These are phyloP conservation scores for Cephus rjabovi DNA, from an alignment of 2,888 invertebrate genomes.

Conservation along the genomic window DNA sequence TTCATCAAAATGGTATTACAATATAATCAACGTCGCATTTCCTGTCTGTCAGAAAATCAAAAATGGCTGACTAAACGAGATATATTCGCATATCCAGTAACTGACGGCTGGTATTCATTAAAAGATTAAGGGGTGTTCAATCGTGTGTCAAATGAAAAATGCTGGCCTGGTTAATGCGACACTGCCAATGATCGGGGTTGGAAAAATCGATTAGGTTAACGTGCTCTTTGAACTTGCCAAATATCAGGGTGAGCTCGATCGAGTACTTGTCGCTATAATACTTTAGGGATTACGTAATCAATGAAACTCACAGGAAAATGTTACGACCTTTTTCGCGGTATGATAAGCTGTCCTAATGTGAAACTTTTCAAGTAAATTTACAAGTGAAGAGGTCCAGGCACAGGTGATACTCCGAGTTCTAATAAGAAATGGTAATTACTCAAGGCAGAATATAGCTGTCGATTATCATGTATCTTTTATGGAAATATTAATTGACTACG, in stretches of 20 bases:
- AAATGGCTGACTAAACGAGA: not conserved
- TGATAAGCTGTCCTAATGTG: not conserved
- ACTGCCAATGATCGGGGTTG: not conserved
- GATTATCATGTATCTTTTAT: not conserved
- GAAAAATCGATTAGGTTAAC: not conserved
- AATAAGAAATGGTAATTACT: not conserved
- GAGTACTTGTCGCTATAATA: not conserved
- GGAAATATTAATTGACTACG: not conserved
- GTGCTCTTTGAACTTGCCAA: not conserved
- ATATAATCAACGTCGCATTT: not conserved
- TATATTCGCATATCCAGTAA: not conserved
- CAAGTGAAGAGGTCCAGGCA: not conserved
- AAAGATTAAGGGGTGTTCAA: slow-evolving; percentile 6
- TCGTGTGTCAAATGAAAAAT: slow-evolving; percentile 7
- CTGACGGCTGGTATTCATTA: not conserved
- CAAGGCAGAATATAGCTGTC: not conserved
- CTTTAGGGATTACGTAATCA: not conserved
- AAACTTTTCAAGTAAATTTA: not conserved
- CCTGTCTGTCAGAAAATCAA: not conserved
- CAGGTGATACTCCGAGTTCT: not conserved
- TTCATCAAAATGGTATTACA: not conserved
- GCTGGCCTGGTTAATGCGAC: slow-evolving; percentile 1
- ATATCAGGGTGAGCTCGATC: not conserved
- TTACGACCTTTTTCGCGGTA: not conserved
- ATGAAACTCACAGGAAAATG: not conserved